Evolutionary conservation across 2,113 vertebrate genomes (phyloP).

Genomic region (Gymnarchus niloticus): DNA sequence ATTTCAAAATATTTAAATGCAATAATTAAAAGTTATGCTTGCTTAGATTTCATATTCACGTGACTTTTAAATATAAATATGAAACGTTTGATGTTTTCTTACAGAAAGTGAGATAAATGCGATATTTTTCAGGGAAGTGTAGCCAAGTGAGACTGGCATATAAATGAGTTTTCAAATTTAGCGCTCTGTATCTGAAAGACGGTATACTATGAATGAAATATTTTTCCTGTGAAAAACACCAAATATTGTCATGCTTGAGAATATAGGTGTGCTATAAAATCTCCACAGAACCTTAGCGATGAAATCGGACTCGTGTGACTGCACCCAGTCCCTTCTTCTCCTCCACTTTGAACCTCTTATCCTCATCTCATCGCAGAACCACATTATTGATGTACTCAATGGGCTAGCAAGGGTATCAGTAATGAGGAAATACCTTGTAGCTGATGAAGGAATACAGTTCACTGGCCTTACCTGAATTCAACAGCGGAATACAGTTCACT

Average conservation of each 20-base stretch:
- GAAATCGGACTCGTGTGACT: neutral
- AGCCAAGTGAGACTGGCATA: neutral
- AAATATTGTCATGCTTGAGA: neutral
- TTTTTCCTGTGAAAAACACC: too few relatives aligned
- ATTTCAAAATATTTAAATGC: neutral
- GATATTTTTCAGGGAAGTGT: neutral
- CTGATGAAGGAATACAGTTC: neutral
- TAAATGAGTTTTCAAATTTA: neutral
- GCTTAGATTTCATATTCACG: neutral
- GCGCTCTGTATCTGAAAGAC: neutral
- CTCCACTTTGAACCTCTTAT: neutral
- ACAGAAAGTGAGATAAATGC: neutral
- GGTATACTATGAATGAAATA: neutral
- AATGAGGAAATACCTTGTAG: neutral
- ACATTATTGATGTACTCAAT: too few relatives aligned
- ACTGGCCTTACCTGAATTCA: neutral
- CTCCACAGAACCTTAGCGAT: too few relatives aligned
- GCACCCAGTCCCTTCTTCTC: neutral
- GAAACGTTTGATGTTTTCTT: neutral
- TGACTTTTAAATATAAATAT: neutral
- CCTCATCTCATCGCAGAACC: neutral
- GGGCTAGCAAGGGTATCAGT: neutral
- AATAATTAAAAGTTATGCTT: neutral
- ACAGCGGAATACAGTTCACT: too few relatives aligned
- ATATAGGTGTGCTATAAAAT: neutral